These are phyloP conservation scores for Parotocinclus haroldoi DNA, from an alignment of 2,797 vertebrate genomes.

Conservation along the genomic window DNA sequence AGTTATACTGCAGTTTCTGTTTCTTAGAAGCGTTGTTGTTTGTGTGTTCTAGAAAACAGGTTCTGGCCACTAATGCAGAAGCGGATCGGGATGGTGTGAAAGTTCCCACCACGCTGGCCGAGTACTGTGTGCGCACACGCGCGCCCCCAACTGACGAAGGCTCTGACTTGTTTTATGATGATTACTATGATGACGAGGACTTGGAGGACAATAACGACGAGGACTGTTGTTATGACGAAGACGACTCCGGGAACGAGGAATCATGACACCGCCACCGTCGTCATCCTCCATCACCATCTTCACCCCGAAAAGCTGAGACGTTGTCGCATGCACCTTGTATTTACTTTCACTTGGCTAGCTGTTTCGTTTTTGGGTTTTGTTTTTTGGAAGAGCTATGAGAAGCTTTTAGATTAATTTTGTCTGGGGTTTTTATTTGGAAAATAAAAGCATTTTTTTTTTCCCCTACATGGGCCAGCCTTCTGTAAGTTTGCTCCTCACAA, in stretches of 20 bases:
- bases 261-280: conserved; percentile 73
- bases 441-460: not conserved
- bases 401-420: conserved; percentile 5
- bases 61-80: conserved; percentile 87
- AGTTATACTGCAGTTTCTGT: not conserved
- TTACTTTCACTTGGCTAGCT: conserved; percentile 34
- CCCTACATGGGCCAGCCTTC: not conserved
- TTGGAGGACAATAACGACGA: conserved; percentile 79
- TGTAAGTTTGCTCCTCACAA: not conserved
- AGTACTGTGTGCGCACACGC: conserved; percentile 92
- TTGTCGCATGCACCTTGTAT: conserved; percentile 47
- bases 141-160: conserved; percentile 85
- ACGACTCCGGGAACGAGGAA: conserved; percentile 90
- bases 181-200: conserved; percentile 90
- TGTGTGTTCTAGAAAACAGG: conserved; percentile 82
- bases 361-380: not conserved
- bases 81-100: conserved; percentile 90
- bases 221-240: conserved; percentile 84
- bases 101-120: conserved; percentile 90
- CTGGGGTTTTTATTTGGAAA: conserved; percentile 10
- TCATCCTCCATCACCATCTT: conserved; percentile 24
- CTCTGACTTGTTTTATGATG: conserved; percentile 91
- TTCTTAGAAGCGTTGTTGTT: not conserved
- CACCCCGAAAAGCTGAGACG: conserved; percentile 26
- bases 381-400: conserved; percentile 13